Evolutionary conservation across 2,888 invertebrate species (phyloP), one percentile per base, ranked within the genome.

Genomic region (Morpho helenor): DNA sequence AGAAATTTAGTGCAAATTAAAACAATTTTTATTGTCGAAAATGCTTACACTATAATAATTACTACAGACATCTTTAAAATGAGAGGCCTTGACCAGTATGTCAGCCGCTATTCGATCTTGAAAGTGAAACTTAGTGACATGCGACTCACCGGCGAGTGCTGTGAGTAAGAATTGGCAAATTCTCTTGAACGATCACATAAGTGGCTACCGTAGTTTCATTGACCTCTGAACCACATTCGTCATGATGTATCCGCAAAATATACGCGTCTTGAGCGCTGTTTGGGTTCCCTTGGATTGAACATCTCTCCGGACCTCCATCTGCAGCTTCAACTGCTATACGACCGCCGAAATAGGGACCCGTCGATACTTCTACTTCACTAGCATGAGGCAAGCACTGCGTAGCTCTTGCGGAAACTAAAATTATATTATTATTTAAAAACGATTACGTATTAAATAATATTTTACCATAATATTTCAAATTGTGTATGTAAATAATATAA

Each of bases 101-200:
- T 57, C 54, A 54, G 55, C 52, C 45, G 56, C 56, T 55, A 43
- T 55, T 49, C 56, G 50, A 45, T 51, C 46, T 52, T 51, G 60
- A 61, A 58, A 63, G 61, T 61, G 61, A 63, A 60, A 61, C 46
- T 60, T 61, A 63, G 60, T 47, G 44, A 44, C 45, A 10, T 44
- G 40, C 57, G 46, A 60, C 69, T 73, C 77, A 93, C 93, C 93
- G 91, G 66, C 95, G 83, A 1, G 95, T 95, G 73, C 95, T 95
- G 77, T 96, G 96, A 0, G 96, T 96, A 46, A 96, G 91, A 71
- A 96, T 96, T 5, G 95, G 95, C 59, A 95, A 83, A 81, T 95
- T 96, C 79, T 96, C 96, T 78, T 96, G 96, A 7, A 96, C 96
- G 42, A 96, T 92, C 40, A 96, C 95, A 75, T 95, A 96, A 0